These are phyloP conservation scores for Rhamnusium bicolor DNA, from an alignment of 2,888 invertebrate genomes.

Conservation along the genomic window DNA sequence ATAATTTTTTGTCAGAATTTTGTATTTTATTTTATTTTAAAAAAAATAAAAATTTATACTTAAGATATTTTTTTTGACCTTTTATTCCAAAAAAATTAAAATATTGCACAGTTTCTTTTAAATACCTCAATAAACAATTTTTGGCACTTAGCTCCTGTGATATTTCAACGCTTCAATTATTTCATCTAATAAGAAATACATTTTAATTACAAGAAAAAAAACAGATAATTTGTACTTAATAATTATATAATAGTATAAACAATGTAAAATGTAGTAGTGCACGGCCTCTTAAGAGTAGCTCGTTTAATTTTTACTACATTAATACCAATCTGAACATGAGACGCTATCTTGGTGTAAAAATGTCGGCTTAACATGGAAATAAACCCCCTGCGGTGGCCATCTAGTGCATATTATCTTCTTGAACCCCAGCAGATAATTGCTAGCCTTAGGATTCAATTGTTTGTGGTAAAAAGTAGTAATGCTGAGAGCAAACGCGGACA, in stretches of 20 bases:
- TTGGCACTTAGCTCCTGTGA: too few relatives aligned
- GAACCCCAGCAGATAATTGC: conserved; percentile 25
- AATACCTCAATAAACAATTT: too few relatives aligned
- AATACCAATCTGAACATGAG: conserved; percentile 26
- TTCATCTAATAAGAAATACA: neutral
- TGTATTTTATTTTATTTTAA: too few relatives aligned
- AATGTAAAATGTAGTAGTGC: conserved; percentile 20
- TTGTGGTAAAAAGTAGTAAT: conserved; percentile 15
- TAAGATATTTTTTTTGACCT: too few relatives aligned
- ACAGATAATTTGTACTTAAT: neutral
- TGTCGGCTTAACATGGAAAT: conserved; percentile 30
- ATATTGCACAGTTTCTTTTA: too few relatives aligned
- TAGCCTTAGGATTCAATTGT: conserved; percentile 22
- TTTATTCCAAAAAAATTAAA: too few relatives aligned
- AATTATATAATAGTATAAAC: neutral
- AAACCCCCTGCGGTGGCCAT: conserved; percentile 31
- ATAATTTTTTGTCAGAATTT: too few relatives aligned
- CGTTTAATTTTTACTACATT: conserved; percentile 25
- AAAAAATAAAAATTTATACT: too few relatives aligned
- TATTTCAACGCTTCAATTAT: too few relatives aligned
- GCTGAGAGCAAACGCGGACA: conserved; percentile 2
- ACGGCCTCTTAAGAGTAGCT: conserved; percentile 4
- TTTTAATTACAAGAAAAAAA: neutral
- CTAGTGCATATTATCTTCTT: conserved; percentile 7
- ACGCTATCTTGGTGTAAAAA: conserved; percentile 36